Evolutionary conservation across 1,140 invertebrate species (phyloP), one percentile per base, ranked within the genome.

Genomic region (Dinoponera quadriceps): DNA sequence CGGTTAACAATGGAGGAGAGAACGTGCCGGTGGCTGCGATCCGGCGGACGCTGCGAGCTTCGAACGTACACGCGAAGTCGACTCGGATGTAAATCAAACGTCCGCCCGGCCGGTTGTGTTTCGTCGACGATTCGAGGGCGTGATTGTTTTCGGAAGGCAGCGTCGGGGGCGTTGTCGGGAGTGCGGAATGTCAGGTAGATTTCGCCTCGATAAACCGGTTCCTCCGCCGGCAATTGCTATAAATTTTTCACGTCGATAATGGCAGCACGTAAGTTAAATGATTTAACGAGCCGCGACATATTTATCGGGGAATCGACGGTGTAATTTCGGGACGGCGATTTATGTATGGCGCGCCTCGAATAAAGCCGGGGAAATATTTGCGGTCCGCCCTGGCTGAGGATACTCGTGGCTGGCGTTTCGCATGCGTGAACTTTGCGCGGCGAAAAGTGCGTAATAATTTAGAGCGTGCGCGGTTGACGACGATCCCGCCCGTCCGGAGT

Each of bases 171-270:
- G 54, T 16, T 75, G 25, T 75, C 18, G 57, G 20, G 16, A 62
- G 25, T 16, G 60, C 48, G 78, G n/a, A 44, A 65, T 33, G 22
- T 48, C 51, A 82, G 57, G 20, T 74, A 82, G 72, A 65, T 82
- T 57, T 82, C n/a, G 57, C 49, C 44, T n/a, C 54, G 74, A 65
- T 83, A 75, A 83, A 60, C 62, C 63, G 22, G 25, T 14, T 27
- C 13, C 7, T 38, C 18, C n/a, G 55, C 33, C 63, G 27, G 20
- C 22, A 5, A 33, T 16, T 9, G 14, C 65, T 51, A 83, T 83
- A 78, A 83, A 83, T 68, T 69, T 69, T 69, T 49, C 25, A 18
- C 13, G 2, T 29, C 74, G 73, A 78, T 83, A 78, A 83, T 82
- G 65, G 62, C 20, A 51, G 54, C 55, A 69, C 54, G 54, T 78